These are phyloP conservation scores for Adelosebastes latens DNA, from an alignment of 2,797 vertebrate genomes.

Conservation along the genomic window DNA sequence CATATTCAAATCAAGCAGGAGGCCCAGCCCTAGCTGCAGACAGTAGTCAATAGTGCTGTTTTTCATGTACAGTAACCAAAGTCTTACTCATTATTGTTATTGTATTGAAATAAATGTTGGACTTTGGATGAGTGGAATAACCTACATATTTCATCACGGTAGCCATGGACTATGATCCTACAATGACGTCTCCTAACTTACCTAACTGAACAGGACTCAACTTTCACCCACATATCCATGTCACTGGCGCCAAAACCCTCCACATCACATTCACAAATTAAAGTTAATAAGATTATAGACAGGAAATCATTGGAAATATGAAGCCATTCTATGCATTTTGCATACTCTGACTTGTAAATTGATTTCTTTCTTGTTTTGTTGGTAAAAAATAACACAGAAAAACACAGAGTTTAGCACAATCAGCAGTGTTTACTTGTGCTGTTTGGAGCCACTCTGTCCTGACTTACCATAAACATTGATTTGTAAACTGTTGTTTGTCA, in stretches of 20 bases:
- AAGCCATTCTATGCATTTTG: neutral
- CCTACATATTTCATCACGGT: slow-evolving; percentile 63
- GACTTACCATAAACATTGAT: slow-evolving; percentile 23
- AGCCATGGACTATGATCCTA: slow-evolving; percentile 73
- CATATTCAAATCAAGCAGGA: slow-evolving; percentile 8
- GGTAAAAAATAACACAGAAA: neutral
- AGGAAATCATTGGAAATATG: neutral
- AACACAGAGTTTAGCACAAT: slow-evolving; percentile 1
- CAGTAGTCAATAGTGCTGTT: slow-evolving; percentile 10
- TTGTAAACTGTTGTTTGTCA: slow-evolving; percentile 28
- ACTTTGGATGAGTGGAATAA: slow-evolving; percentile 70
- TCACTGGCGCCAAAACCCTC: slow-evolving; percentile 11
- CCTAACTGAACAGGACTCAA: slow-evolving; percentile 63
- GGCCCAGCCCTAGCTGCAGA: neutral
- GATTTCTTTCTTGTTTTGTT: neutral
- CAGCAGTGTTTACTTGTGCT: slow-evolving; percentile 12
- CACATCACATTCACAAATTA: neutral
- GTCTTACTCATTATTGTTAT: slow-evolving; percentile 45
- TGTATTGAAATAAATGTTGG: slow-evolving; percentile 63
- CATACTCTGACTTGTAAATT: neutral
- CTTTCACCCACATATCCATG: slow-evolving; percentile 71
- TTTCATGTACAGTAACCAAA: slow-evolving; percentile 16
- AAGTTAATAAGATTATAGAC: neutral
- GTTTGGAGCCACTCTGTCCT: slow-evolving; percentile 1
- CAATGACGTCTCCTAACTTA: slow-evolving; percentile 60